Evolutionary conservation across 2,113 vertebrate species (phyloP).

Genomic region (Oncorhynchus mykiss): DNA sequence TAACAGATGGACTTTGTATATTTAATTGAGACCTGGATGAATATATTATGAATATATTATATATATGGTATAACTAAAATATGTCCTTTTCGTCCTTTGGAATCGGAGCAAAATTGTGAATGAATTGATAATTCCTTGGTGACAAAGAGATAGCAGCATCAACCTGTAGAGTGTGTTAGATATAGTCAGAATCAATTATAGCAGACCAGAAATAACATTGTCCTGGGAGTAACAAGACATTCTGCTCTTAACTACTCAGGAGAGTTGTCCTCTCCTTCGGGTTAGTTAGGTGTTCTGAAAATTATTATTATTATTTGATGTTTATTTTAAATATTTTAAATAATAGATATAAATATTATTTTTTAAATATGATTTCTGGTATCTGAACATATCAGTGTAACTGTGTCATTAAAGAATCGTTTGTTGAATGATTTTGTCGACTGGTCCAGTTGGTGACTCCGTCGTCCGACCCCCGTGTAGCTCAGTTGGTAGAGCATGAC

Average conservation of each 20-base stretch:
- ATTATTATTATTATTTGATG: conserved; percentile 28
- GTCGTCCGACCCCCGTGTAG: too few species aligned
- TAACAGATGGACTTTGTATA: too few species aligned
- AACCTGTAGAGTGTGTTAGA: conserved; percentile 20
- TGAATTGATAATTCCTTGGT: conserved; percentile 7
- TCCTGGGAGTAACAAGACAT: conserved; percentile 25
- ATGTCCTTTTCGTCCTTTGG: too few species aligned
- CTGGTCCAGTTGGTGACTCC: too few species aligned
- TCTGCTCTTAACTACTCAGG: conserved; percentile 22
- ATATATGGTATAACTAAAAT: too few species aligned
- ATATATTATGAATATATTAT: too few species aligned
- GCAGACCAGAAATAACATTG: conserved; percentile 29
- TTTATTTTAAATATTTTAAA: conserved; percentile 8
- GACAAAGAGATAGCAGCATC: neutral
- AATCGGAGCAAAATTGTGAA: neutral
- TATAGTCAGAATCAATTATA: conserved; percentile 30
- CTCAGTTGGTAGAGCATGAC: too few species aligned
- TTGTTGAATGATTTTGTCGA: conserved; percentile 1
- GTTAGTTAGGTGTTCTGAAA: too few species aligned
- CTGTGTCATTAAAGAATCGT: neutral
- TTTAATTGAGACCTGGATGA: too few species aligned
- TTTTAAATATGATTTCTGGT: neutral
- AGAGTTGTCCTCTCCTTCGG: conserved; percentile 9
- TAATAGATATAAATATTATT: too few species aligned
- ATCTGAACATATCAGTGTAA: neutral